These are phyloP conservation scores for Gonocerus acuteangulatus DNA, from an alignment of 2,888 invertebrate species.

Conservation along the genomic window DNA sequence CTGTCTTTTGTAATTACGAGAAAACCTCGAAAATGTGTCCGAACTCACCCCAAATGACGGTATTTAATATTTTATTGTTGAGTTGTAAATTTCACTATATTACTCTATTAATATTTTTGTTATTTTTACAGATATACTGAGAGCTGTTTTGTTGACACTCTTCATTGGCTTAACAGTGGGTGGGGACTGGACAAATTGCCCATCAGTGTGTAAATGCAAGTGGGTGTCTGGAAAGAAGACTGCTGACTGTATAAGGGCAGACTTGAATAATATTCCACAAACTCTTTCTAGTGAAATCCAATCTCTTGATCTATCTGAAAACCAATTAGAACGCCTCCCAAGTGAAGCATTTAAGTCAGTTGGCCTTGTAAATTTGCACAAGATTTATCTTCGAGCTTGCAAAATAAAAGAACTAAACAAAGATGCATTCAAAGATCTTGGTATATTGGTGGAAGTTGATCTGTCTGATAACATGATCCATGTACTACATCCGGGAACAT, in stretches of 20 bases:
- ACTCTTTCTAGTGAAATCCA: constrained; percentile 60
- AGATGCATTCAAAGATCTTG: constrained; percentile 64
- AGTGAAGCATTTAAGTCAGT: constrained; percentile 61
- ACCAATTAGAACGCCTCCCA: constrained; percentile 57
- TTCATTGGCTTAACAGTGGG: constrained; percentile 25
- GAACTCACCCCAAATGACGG: too few relatives aligned
- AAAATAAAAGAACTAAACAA: constrained; percentile 63
- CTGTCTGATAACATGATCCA: constrained; percentile 60
- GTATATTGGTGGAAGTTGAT: constrained; percentile 56
- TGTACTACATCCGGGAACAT: constrained; percentile 49
- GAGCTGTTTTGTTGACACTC: not conserved
- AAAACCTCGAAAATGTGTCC: too few relatives aligned
- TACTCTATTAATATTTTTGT: too few relatives aligned
- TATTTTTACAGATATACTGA: constrained; percentile 8
- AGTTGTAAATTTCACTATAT: too few relatives aligned
- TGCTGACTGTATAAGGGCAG: constrained; percentile 65
- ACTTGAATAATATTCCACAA: constrained; percentile 61
- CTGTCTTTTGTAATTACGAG: too few relatives aligned
- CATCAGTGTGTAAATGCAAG: constrained; percentile 66
- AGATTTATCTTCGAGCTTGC: constrained; percentile 66
- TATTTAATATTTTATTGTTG: too few relatives aligned
- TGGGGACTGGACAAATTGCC: constrained; percentile 53
- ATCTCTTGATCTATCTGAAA: constrained; percentile 59
- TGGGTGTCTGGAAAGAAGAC: constrained; percentile 80
- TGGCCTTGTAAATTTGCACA: constrained; percentile 70